These are phyloP conservation scores for Lamellibrachia columna DNA, from an alignment of 2,888 invertebrate genomes.

Conservation along the genomic window DNA sequence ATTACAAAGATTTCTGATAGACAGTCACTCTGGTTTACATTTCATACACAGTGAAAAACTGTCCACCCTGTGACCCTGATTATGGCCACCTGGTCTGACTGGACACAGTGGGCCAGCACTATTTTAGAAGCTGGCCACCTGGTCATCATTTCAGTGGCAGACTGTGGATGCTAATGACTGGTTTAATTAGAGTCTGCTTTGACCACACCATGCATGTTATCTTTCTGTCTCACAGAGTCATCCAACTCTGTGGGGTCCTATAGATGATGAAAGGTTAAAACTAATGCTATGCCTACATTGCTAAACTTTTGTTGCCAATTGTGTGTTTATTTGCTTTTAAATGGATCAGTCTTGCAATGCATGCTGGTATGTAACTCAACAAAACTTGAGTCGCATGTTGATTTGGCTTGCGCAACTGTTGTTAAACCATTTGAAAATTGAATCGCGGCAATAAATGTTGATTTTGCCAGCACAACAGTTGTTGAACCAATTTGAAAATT, in stretches of 20 bases:
- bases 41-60: neutral
- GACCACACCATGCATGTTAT: neutral
- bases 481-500: no score
- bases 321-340: no score
- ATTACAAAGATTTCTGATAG: neutral
- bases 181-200: slow-evolving; percentile 1
- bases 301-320: neutral
- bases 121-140: neutral
- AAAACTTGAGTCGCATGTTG: no score
- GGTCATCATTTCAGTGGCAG: neutral
- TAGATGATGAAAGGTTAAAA: neutral
- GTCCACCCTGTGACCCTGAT: neutral
- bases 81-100: neutral
- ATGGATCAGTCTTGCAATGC: no score
- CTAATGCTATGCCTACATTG: neutral
- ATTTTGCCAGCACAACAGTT: no score
- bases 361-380: no score
- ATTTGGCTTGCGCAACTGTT: no score
- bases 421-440: no score
- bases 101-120: neutral
- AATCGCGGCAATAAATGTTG: no score
- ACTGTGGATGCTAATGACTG: neutral
- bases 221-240: neutral
- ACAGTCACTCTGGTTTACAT: neutral
- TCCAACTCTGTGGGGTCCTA: neutral